Percentiles rank a stretch among this genome's conserved stretches.
These are phyloP conservation scores for Sebastes ruberrimus DNA, from an alignment of 2,797 vertebrate genomes.

Conservation along the genomic window DNA sequence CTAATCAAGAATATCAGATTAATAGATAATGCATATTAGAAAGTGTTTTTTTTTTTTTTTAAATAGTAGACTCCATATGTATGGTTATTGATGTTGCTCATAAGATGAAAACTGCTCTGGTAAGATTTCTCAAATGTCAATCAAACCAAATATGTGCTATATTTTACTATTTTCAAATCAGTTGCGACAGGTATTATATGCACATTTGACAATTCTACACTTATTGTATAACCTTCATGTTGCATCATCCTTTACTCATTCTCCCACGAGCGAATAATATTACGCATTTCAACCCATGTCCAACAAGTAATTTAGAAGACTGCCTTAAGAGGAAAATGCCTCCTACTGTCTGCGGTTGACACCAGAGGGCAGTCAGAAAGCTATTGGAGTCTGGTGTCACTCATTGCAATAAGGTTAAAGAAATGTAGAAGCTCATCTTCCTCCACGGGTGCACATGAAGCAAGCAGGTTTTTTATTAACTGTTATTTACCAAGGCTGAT, in stretches of 20 bases:
- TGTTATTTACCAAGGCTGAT: slow-evolving; percentile 29
- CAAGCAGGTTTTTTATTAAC: slow-evolving; percentile 21
- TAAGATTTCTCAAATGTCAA: neutral
- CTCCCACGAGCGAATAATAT: neutral
- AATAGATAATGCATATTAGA: neutral
- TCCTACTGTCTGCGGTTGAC: slow-evolving; percentile 5
- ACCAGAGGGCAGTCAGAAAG: slow-evolving; percentile 31
- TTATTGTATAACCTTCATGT: neutral
- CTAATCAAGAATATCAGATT: neutral
- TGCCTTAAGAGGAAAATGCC: neutral
- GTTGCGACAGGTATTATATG: neutral
- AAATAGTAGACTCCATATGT: neutral
- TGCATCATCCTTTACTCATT: slow-evolving; percentile 12
- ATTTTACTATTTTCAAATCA: neutral
- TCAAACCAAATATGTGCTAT: neutral
- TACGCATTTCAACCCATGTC: neutral
- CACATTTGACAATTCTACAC: neutral
- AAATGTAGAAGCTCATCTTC: slow-evolving; percentile 9
- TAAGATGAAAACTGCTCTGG: neutral
- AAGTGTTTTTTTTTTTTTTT: too few species aligned
- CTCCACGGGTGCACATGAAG: neutral
- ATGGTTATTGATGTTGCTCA: neutral
- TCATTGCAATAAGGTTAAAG: neutral
- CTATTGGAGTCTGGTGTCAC: slow-evolving; percentile 4
- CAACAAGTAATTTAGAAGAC: slow-evolving; percentile 9